These are phyloP conservation scores for Eurystomus glaucurus DNA, from an alignment of 2,797 vertebrate species.

Conservation along the genomic window DNA sequence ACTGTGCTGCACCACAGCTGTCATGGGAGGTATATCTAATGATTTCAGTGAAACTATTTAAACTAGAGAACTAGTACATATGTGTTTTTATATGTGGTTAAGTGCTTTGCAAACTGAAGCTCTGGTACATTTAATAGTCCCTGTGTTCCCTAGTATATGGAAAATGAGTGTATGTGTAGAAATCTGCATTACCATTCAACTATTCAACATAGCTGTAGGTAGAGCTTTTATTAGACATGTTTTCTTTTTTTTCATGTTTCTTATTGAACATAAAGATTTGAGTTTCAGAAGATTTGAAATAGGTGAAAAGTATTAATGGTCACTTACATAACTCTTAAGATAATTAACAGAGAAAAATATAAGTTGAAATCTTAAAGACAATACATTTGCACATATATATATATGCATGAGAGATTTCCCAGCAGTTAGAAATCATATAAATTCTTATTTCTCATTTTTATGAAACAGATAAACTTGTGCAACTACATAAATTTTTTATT, in stretches of 20 bases:
- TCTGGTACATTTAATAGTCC: neutral
- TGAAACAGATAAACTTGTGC: neutral
- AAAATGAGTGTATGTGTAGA: neutral
- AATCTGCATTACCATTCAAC: neutral
- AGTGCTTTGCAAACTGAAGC: neutral
- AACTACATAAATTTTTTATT: neutral
- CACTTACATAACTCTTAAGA: neutral
- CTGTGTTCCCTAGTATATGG: neutral
- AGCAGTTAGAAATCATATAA: neutral
- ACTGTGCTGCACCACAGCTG: neutral
- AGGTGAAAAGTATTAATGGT: neutral
- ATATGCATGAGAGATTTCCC: neutral
- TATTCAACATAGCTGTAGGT: neutral
- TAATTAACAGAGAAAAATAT: neutral
- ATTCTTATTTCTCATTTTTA: neutral
- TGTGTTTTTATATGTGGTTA: neutral
- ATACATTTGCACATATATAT: neutral
- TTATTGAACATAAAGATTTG: neutral
- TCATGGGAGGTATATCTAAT: neutral
- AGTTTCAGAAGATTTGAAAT: neutral
- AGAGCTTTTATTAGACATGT: neutral
- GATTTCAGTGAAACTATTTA: neutral
- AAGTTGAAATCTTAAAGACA: neutral
- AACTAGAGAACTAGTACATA: neutral
- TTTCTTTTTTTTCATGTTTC: neutral